Percentiles rank a stretch among this genome's conserved stretches.
phyloP scores from a whole-genome alignment of 37 sponge, comb jelly and placozoan genomes.

The Beroe ovata region DNA sequence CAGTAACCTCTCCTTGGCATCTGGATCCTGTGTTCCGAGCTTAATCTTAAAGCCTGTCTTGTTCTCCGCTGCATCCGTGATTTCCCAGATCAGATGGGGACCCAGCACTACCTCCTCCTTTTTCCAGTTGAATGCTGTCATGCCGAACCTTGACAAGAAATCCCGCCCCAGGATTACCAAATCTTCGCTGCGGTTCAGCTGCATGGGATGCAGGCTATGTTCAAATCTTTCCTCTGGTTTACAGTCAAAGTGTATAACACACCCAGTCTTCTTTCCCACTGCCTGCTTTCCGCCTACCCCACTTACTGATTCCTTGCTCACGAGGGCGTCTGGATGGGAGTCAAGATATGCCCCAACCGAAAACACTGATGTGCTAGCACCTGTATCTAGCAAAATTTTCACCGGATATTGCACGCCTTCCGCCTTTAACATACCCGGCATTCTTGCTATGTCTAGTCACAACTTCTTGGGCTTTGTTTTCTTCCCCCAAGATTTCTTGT shows the following conservation, averaged over 20 bases:
- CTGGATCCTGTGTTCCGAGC: not conserved
- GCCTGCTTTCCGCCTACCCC: not conserved
- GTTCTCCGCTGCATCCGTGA: no score
- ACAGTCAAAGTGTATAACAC: not conserved
- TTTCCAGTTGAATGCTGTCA: not conserved
- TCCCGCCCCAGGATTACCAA: conserved; percentile 28
- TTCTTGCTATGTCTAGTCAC: no score
- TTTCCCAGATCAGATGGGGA: no score
- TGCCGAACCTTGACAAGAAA: not conserved
- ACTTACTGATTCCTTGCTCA: not conserved
- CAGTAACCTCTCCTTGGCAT: not conserved
- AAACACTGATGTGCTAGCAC: no score
- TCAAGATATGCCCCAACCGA: no score
- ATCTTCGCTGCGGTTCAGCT: not conserved
- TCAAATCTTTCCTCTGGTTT: not conserved
- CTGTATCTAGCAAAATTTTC: no score
- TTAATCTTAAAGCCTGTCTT: not conserved
- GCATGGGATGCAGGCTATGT: not conserved
- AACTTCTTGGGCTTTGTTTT: no score
- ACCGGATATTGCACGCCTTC: no score
- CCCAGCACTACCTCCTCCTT: not conserved
- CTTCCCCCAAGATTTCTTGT: no score
- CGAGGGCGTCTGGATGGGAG: no score
- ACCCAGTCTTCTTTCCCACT: not conserved
- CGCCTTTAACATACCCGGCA: no score